Evolutionary conservation across 2,113 vertebrate species (phyloP).

Genomic region (Paracanthobrama guichenoti): DNA sequence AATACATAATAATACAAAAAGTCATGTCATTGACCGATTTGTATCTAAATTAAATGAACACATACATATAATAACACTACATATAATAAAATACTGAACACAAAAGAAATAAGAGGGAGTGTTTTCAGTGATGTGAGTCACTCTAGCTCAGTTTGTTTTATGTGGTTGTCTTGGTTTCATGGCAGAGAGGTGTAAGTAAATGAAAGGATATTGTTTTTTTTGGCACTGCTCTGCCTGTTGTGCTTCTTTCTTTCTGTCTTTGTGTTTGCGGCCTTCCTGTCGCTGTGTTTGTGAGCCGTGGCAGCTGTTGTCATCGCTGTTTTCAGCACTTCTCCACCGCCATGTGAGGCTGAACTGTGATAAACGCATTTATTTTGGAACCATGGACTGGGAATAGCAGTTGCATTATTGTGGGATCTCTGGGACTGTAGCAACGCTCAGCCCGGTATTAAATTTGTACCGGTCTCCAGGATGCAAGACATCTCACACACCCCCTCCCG

Average conservation of each 20-base stretch:
- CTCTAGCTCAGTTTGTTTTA: neutral
- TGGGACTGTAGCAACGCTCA: conserved; percentile 41
- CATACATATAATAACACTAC: neutral
- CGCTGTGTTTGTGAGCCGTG: neutral
- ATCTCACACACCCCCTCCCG: conserved; percentile 21
- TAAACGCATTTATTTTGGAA: conserved; percentile 55
- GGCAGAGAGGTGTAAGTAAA: conserved; percentile 35
- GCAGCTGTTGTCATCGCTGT: conserved; percentile 43
- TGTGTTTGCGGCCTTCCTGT: conserved; percentile 11
- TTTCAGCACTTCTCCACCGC: conserved; percentile 44
- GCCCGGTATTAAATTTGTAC: conserved; percentile 50
- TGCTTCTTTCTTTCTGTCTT: conserved; percentile 12
- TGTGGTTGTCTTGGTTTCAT: neutral
- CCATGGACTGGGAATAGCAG: conserved; percentile 47
- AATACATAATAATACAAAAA: too few relatives aligned
- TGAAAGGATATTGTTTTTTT: conserved; percentile 49
- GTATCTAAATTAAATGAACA: neutral
- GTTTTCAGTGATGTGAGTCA: neutral
- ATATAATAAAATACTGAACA: neutral
- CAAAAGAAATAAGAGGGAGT: neutral
- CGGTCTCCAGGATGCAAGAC: conserved; percentile 34
- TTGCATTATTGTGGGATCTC: conserved; percentile 44
- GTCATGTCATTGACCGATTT: too few relatives aligned
- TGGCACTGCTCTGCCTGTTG: neutral
- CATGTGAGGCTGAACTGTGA: conserved; percentile 43